Evolutionary conservation across 2,113 vertebrate species (phyloP).

Genomic region (Pseudonaja textilis): DNA sequence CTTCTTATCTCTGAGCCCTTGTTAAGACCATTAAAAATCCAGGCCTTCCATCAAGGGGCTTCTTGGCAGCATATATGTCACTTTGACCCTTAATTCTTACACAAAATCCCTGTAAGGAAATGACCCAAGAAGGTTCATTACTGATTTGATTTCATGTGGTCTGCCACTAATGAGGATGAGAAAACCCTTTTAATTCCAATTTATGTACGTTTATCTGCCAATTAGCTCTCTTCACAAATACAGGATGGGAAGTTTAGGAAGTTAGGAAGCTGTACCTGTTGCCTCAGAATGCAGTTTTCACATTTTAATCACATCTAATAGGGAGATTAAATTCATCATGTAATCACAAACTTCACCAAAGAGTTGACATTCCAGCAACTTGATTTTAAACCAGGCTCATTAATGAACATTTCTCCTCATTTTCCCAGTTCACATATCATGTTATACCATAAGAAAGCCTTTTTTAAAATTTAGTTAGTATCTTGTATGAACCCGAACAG

Average conservation of each 20-base stretch:
- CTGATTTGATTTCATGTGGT: neutral
- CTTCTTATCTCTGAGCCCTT: neutral
- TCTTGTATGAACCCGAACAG: neutral
- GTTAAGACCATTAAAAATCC: neutral
- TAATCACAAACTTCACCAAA: neutral
- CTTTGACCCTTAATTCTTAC: neutral
- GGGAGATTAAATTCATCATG: neutral
- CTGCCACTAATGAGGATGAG: neutral
- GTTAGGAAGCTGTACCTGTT: neutral
- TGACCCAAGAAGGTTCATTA: neutral
- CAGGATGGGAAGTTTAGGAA: neutral
- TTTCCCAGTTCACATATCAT: neutral
- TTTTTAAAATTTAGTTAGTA: neutral
- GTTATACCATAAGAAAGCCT: neutral
- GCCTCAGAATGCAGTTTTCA: neutral
- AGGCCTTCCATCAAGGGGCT: neutral
- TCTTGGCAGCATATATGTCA: neutral
- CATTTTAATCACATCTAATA: neutral
- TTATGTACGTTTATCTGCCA: neutral
- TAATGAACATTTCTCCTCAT: neutral
- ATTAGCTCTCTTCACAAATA: neutral
- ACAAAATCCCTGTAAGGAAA: neutral
- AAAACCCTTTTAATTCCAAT: neutral
- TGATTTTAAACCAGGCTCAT: neutral
- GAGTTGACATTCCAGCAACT: neutral